These are phyloP conservation scores for Oncorhynchus gorbuscha DNA, from an alignment of 2,113 vertebrate species.

Conservation along the genomic window DNA sequence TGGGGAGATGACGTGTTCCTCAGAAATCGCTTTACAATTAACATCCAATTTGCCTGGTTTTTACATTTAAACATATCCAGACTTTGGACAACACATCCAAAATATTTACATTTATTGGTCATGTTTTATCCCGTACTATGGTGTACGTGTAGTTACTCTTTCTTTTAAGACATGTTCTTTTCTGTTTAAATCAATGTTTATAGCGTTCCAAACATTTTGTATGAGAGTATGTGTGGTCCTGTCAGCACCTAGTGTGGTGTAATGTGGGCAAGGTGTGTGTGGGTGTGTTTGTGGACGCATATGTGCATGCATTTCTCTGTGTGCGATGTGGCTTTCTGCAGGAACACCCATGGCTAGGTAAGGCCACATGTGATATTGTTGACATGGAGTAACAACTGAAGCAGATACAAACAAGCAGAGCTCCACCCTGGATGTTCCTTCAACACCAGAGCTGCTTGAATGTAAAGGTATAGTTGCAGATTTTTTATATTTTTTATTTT, in stretches of 20 bases:
- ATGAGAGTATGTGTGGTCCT: slow-evolving; percentile 76
- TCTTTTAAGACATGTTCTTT: slow-evolving; percentile 44
- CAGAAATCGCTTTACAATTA: not conserved
- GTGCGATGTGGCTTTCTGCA: not conserved
- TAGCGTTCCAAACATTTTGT: slow-evolving; percentile 75
- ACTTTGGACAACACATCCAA: slow-evolving; percentile 49
- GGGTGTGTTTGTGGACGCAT: slow-evolving; percentile 3
- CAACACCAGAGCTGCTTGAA: not conserved
- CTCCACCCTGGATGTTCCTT: slow-evolving; percentile 6
- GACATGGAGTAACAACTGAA: not conserved
- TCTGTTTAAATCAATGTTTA: slow-evolving; percentile 77
- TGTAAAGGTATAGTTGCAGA: slow-evolving; percentile 5
- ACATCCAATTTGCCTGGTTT: slow-evolving; percentile 1
- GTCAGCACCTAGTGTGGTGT: slow-evolving; percentile 67
- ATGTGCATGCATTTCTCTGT: not conserved
- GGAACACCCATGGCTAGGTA: not conserved
- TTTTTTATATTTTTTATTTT: too few species aligned
- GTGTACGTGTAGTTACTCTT: slow-evolving; percentile 40
- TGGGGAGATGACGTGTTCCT: not conserved
- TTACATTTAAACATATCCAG: slow-evolving; percentile 39
- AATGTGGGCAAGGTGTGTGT: slow-evolving; percentile 57
- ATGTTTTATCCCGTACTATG: slow-evolving; percentile 50
- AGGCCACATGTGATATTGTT: not conserved
- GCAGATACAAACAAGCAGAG: slow-evolving; percentile 7
- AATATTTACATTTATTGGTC: slow-evolving; percentile 44